Percentiles rank a stretch among this genome's conserved stretches.
Evolutionary conservation across 1,140 invertebrate genomes (phyloP).

Genomic region (Bemisia tabaci): DNA sequence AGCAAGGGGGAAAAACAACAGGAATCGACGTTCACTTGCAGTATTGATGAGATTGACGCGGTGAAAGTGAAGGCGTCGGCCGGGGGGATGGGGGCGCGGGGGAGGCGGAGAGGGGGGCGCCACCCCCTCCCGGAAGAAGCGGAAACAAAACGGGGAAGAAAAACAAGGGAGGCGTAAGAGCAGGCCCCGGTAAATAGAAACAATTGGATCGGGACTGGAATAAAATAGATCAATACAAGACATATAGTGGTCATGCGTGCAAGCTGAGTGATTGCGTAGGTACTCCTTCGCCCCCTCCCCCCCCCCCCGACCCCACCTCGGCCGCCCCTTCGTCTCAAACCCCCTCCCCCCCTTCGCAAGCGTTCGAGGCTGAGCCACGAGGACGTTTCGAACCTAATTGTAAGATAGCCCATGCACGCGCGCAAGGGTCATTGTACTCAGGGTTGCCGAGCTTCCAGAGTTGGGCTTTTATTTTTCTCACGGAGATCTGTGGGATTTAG

Average conservation of each 20-base stretch:
- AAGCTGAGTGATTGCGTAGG: background rate
- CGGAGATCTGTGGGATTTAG: too few relatives aligned
- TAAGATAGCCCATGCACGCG: background rate
- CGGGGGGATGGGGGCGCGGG: too few relatives aligned
- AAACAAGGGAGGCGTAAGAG: background rate
- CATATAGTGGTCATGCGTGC: background rate
- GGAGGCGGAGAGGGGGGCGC: too few relatives aligned
- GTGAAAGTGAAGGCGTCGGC: too few relatives aligned
- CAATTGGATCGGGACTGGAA: background rate
- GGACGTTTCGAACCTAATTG: background rate
- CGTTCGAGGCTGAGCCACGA: background rate
- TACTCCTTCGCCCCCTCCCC: background rate
- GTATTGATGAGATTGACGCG: too few relatives aligned
- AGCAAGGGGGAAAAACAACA: too few relatives aligned
- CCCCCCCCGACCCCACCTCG: background rate
- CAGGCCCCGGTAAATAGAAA: background rate
- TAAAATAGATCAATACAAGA: background rate
- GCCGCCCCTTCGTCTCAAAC: background rate
- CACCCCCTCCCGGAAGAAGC: background rate
- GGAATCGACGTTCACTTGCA: too few relatives aligned
- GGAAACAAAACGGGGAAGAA: background rate
- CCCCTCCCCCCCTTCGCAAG: background rate
- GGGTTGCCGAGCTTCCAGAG: too few relatives aligned
- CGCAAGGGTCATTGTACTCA: background rate
- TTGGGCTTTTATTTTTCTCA: too few relatives aligned